Percentiles rank a stretch among this genome's conserved stretches.
phyloP scores from a whole-genome alignment of 2,797 vertebrate genomes.

The Cygnus olor region DNA sequence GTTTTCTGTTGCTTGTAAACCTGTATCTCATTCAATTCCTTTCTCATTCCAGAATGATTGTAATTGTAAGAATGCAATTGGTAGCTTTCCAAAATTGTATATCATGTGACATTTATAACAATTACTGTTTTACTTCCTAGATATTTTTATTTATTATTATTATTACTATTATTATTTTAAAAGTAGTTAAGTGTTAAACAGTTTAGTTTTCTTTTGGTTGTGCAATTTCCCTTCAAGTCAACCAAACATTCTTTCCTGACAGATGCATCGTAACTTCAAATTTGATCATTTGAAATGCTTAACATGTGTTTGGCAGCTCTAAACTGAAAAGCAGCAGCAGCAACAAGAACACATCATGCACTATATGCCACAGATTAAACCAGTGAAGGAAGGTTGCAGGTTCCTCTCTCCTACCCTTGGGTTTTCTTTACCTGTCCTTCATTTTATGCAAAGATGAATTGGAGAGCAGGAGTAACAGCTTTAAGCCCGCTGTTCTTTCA shows the following conservation, averaged over 20 bases:
- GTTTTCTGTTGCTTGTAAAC: background rate
- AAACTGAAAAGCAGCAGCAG: background rate
- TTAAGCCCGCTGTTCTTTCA: background rate
- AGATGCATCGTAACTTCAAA: background rate
- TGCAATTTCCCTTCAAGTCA: background rate
- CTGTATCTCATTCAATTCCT: background rate
- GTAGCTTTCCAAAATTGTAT: background rate
- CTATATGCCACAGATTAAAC: background rate
- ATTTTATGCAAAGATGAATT: background rate
- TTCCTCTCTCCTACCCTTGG: background rate
- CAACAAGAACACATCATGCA: background rate
- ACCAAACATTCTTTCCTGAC: background rate
- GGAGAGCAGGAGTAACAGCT: background rate
- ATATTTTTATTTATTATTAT: background rate
- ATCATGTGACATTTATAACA: background rate
- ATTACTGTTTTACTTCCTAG: background rate
- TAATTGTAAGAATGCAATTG: background rate
- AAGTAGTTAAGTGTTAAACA: accelerated
- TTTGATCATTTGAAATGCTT: background rate
- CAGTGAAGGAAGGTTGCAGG: background rate
- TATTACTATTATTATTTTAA: background rate
- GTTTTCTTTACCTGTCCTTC: background rate
- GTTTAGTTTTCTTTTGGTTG: background rate
- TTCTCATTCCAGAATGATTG: background rate
- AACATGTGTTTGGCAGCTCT: background rate